Conservation (phyloP, 2,888 invertebrate species). For the Drosophila fungiperda region DNA sequence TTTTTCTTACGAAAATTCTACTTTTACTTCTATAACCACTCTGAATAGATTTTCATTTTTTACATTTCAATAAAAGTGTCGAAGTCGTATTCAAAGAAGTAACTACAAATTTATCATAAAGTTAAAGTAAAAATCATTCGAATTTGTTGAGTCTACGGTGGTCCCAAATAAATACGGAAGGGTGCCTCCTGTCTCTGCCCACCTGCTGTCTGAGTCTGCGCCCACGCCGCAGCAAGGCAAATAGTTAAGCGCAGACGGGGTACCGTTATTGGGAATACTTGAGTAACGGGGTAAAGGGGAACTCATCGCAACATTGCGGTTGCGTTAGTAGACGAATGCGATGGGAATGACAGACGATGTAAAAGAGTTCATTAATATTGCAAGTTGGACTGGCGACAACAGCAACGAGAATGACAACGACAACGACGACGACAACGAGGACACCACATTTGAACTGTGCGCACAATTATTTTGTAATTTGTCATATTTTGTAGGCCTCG, state of each 20-base stretch:
- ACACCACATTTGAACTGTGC: constrained; percentile 70
- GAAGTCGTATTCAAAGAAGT: not conserved
- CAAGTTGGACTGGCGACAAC: constrained; percentile 57
- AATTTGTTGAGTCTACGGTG: not conserved
- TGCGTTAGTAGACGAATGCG: constrained; percentile 54
- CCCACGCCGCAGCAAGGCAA: constrained; percentile 43
- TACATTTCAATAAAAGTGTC: not conserved
- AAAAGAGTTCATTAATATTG: constrained; percentile 81
- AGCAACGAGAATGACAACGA: constrained; percentile 14
- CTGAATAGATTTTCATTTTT: not conserved
- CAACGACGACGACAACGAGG: constrained; percentile 26
- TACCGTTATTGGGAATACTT: constrained; percentile 24
- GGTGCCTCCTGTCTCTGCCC: constrained; percentile 9
- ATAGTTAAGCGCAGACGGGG: constrained; percentile 46
- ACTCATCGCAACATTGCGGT: constrained; percentile 42
- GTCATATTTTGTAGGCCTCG: constrained; percentile 72
- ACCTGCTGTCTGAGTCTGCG: constrained; percentile 16
- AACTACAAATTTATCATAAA: not conserved
- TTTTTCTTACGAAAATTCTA: not conserved
- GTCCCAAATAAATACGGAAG: constrained; percentile 34
- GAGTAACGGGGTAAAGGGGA: constrained; percentile 4
- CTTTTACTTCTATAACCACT: not conserved
- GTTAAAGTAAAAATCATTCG: not conserved
- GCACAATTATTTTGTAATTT: constrained; percentile 80
- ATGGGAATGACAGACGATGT: constrained; percentile 77